Conservation (phyloP, 2,797 vertebrate genomes). For the Hoplostethus atlanticus region DNA sequence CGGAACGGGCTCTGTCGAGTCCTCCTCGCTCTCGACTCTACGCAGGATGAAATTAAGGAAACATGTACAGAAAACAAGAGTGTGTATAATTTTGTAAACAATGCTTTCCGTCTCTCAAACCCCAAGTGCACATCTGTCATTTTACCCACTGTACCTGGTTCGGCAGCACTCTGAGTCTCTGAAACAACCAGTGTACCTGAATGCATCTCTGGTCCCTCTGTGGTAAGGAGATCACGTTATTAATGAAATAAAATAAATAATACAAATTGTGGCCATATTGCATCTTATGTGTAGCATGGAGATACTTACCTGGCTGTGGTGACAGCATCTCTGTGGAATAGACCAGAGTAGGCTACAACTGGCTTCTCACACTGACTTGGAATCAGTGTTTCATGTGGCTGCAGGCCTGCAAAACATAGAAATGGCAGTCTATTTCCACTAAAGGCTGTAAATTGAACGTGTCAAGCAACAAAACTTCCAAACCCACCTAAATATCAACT, state of each 20-base stretch:
- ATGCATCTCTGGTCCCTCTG: conserved; percentile 24
- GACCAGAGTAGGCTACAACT: background rate
- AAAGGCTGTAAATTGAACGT: too few species aligned
- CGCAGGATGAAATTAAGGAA: background rate
- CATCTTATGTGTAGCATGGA: background rate
- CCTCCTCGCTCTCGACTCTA: conserved; percentile 36
- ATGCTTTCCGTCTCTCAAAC: background rate
- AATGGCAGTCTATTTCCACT: background rate
- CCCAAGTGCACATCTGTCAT: background rate
- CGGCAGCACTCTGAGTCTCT: conserved; percentile 18
- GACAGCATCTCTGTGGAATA: conserved; percentile 36
- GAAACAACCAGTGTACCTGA: conserved; percentile 5
- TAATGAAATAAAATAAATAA: conserved; percentile 8
- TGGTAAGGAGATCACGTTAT: background rate
- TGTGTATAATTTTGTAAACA: background rate
- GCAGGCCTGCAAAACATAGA: conserved; percentile 4
- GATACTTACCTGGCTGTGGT: conserved; percentile 36
- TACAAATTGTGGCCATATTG: background rate
- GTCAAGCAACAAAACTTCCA: background rate
- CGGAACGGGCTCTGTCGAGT: conserved; percentile 86
- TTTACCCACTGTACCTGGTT: conserved; percentile 40
- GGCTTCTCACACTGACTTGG: background rate
- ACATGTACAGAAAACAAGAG: background rate
- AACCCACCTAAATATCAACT: too few species aligned
- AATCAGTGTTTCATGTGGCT: conserved; percentile 5